Conservation (phyloP, 2,797 vertebrate genomes). For the Oryzias dopingdopingensis region DNA sequence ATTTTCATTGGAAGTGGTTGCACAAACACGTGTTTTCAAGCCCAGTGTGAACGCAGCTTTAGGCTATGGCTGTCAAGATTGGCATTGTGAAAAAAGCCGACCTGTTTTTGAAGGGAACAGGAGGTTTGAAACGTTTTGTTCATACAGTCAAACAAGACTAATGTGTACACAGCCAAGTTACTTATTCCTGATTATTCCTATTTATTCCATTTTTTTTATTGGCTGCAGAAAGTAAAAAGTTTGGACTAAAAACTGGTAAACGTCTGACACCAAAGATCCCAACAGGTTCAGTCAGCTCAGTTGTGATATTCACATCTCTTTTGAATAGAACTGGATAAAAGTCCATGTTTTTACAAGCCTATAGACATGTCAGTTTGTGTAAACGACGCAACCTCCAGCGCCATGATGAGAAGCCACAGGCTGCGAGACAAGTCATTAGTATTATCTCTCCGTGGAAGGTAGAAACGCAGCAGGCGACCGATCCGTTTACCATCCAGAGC, state of each 20-base stretch:
- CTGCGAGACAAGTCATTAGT: conserved; percentile 55
- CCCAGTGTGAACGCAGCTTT: too few relatives aligned
- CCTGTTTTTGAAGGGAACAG: too few relatives aligned
- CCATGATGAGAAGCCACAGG: conserved; percentile 59
- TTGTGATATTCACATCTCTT: neutral
- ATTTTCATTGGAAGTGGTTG: too few relatives aligned
- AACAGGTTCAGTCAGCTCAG: neutral
- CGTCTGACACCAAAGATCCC: neutral
- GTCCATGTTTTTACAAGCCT: conserved; percentile 4
- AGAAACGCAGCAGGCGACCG: conserved; percentile 37
- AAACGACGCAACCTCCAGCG: conserved; percentile 7
- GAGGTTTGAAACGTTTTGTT: too few relatives aligned
- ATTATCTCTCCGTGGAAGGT: conserved; percentile 52
- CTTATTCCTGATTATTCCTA: too few relatives aligned
- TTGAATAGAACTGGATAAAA: neutral
- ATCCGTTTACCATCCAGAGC: conserved; percentile 32
- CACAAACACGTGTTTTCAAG: too few relatives aligned
- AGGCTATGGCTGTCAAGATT: too few relatives aligned
- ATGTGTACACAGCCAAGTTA: too few relatives aligned
- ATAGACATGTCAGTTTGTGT: conserved; percentile 2
- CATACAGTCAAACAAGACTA: too few relatives aligned
- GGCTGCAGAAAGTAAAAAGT: too few relatives aligned
- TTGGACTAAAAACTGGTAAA: neutral
- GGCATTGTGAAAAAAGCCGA: too few relatives aligned
- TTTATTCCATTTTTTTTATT: too few relatives aligned